Base-by-base conservation (phyloP, 2,113 vertebrate genomes). In the Chionodraco myersi region DNA sequence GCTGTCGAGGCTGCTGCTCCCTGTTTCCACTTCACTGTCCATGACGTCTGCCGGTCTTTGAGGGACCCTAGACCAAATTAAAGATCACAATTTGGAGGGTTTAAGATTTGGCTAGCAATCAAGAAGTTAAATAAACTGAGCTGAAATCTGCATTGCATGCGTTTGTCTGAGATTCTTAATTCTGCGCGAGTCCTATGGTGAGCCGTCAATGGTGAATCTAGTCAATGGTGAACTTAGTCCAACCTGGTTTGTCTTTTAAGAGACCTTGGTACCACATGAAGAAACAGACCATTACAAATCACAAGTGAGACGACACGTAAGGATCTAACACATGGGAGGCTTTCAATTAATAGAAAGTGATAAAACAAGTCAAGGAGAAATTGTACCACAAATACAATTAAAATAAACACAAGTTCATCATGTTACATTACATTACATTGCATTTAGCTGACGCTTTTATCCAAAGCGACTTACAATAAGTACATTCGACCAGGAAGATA, bases 1-100 rank as follows among this genome's bases (percentile, higher is more conserved):
- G 58, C 89, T 93, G 86, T 88, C 75, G 10, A 63, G 77, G 45
- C 94, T 88, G 79, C 86, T 93, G 86, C 93, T 95, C 96, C 96
- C 96, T 11, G 84, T 93, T 93, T 85, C 88, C 58, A 80, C 72
- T 12, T 87, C 75, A 49, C 76, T 80, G 63, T 90, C 83, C 93
- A 93, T 92, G 16, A 41, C 12, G 83, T 79, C 72, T 21, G 58
- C 45, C 15, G 10, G 61, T 13, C 77, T 75, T 66, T 75, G 30
- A 69, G 3, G 4, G 61, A 75, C 36, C 72, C 75, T 84, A 48
- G 7, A 48, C 6, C 51, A 86, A 30, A 78, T 10, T 18, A 67
- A 1, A 52, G 1, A 10, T 52, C 26, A 67, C 48, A 52, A 36
- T 30, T 52, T 5, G 7, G 15, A 64, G 21, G 3, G 14, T 49